phyloP scores from a whole-genome alignment of 2,113 vertebrate species.

The Protobothrops flavoviridis region DNA sequence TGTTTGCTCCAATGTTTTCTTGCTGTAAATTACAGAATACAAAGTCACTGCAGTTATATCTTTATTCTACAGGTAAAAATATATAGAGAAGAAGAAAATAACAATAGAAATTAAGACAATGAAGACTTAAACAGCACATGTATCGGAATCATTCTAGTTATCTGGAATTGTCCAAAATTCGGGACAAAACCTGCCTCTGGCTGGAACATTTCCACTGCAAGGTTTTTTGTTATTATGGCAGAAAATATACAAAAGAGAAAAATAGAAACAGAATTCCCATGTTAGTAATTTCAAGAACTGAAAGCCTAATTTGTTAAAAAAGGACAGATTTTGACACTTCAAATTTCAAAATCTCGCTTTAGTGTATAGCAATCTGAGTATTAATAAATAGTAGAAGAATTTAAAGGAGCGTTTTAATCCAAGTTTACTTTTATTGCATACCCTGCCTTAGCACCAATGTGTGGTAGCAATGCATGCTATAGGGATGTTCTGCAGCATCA shows the following conservation, averaged over 20 bases:
- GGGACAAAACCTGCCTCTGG: neutral
- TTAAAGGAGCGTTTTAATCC: neutral
- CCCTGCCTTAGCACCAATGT: neutral
- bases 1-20: neutral
- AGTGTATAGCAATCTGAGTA: neutral
- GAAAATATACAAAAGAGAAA: neutral
- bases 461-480: neutral
- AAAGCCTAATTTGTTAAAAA: neutral
- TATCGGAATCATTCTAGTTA: neutral
- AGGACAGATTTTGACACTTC: neutral
- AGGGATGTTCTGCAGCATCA: neutral
- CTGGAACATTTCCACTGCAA: neutral
- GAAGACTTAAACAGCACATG: neutral
- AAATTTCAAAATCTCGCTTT: neutral
- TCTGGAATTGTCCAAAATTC: neutral
- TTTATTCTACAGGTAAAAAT: neutral
- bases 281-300: neutral
- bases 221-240: neutral
- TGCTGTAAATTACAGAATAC: neutral
- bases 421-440: neutral
- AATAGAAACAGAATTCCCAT: neutral
- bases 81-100: neutral
- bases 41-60: neutral
- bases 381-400: neutral
- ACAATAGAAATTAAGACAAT: neutral